phyloP scores from a whole-genome alignment of 2,113 vertebrate species.

The Ceratotherium simum region DNA sequence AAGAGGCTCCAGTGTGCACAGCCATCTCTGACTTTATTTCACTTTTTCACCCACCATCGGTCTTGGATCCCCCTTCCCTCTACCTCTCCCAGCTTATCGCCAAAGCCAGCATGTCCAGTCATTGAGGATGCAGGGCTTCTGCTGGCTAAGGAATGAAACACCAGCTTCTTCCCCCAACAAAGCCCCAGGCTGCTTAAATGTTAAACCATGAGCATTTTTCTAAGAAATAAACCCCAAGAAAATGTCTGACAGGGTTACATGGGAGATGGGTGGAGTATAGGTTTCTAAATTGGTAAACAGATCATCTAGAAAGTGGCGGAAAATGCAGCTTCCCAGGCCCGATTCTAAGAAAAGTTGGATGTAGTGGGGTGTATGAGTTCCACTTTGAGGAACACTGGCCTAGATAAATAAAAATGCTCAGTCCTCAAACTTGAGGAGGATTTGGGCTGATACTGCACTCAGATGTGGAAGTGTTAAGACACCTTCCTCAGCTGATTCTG shows the following conservation, averaged over 20 bases:
- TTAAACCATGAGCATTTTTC: not conserved
- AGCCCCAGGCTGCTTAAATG: not conserved
- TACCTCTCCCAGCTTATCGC: not conserved
- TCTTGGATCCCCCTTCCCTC: not conserved
- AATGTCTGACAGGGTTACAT: not conserved
- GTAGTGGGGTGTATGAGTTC: not conserved
- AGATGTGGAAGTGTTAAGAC: not conserved
- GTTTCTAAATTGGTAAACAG: not conserved
- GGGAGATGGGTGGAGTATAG: not conserved
- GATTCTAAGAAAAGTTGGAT: not conserved
- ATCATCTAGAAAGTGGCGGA: not conserved
- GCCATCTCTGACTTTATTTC: not conserved
- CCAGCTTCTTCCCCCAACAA: not conserved
- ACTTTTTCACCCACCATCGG: not conserved
- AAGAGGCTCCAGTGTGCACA: not conserved
- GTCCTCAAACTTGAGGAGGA: not conserved
- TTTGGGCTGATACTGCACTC: too few species aligned
- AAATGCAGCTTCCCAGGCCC: not conserved
- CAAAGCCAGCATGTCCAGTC: not conserved
- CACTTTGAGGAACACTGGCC: not conserved
- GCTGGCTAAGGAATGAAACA: not conserved
- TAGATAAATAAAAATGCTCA: not conserved
- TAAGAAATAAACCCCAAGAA: not conserved
- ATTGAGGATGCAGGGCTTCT: not conserved
- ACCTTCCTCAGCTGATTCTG: not conserved